Conservation (phyloP, 2,797 vertebrate genomes). For the Xenopus petersii region DNA sequence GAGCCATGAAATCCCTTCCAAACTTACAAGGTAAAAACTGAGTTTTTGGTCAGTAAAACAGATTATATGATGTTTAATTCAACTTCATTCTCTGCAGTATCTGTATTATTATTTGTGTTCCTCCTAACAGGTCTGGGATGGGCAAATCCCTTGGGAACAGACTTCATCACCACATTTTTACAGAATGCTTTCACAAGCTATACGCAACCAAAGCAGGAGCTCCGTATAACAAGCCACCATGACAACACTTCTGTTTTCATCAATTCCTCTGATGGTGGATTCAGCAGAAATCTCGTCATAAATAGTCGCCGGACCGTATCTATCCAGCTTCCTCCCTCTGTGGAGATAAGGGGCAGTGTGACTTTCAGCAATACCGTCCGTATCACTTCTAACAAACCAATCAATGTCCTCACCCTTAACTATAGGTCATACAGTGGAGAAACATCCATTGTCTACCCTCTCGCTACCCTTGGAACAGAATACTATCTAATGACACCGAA, state of each 20-base stretch:
- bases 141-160: slow-evolving; percentile 52
- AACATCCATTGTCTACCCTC: slow-evolving; percentile 65
- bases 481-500: slow-evolving; percentile 70
- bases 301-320: slow-evolving; percentile 49
- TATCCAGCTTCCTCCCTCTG: slow-evolving; percentile 53
- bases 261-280: slow-evolving; percentile 52
- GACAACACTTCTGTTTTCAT: slow-evolving; percentile 60
- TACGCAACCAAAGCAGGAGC: slow-evolving; percentile 36
- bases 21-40: too few species aligned
- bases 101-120: neutral
- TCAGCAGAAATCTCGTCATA: slow-evolving; percentile 54
- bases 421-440: slow-evolving; percentile 62
- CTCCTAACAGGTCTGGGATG: slow-evolving; percentile 15
- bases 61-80: too few species aligned
- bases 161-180: slow-evolving; percentile 72
- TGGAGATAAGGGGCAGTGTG: slow-evolving; percentile 56
- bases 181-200: slow-evolving; percentile 59
- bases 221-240: slow-evolving; percentile 62
- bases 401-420: slow-evolving; percentile 64
- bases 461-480: slow-evolving; percentile 62
- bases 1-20: too few species aligned
- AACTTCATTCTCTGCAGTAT: too few species aligned
- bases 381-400: slow-evolving; percentile 58
- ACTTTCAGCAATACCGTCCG: slow-evolving; percentile 56
- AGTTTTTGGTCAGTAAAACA: too few species aligned